Percentiles rank a stretch among this genome's conserved stretches.
Conservation (phyloP, 2,113 vertebrate species). For the Psilopsiagon aurifrons region DNA sequence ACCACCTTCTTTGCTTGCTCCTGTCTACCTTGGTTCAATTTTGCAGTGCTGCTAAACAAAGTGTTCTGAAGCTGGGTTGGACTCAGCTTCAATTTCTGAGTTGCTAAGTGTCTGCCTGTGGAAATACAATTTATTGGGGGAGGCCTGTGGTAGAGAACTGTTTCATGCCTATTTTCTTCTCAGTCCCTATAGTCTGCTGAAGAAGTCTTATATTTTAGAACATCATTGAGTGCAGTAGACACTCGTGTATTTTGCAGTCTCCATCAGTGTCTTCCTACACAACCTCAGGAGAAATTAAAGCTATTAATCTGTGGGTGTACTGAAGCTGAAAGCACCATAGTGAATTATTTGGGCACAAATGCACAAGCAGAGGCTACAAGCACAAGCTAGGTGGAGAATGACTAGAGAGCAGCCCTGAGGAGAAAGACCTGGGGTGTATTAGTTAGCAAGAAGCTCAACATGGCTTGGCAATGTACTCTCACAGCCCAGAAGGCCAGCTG, state of each 20-base stretch:
- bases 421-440: background rate
- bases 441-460: background rate
- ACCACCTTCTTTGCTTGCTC: background rate
- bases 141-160: background rate
- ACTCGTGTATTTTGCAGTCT: background rate
- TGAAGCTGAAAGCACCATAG: background rate
- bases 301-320: background rate
- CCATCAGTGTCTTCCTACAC: background rate
- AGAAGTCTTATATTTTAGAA: background rate
- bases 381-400: background rate
- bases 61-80: background rate
- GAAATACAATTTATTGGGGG: background rate
- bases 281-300: background rate
- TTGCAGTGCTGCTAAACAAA: background rate
- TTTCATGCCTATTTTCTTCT: background rate
- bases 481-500: background rate
- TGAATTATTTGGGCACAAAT: background rate
- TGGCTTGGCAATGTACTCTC: background rate
- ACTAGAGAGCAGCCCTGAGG: background rate
- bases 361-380: background rate
- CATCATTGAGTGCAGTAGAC: background rate
- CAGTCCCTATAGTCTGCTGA: background rate
- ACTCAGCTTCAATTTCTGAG: background rate
- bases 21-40: background rate
- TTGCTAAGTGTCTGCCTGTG: background rate